Evolutionary conservation across 1,140 invertebrate species (phyloP), one percentile per base, ranked within the genome.

Genomic region (Penaeus vannamei): DNA sequence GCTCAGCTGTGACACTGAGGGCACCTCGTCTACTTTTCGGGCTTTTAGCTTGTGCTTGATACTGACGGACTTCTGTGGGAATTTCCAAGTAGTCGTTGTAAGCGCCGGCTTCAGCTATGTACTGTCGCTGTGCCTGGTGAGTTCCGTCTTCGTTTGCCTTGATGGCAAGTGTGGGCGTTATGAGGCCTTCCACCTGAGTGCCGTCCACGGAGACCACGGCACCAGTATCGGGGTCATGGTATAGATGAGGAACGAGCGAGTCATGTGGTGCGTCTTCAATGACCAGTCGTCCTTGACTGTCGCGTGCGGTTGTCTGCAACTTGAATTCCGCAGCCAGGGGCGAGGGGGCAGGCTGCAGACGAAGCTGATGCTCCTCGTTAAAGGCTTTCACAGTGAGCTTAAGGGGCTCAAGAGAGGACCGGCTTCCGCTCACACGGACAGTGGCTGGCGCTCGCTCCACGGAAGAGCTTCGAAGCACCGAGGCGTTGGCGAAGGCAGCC

Each of bases 1-100:
- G 72, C 79, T 92, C 91, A 8, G 90, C 87, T 26, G 86, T 86
- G n/a, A 82, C 87, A 7, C 26, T 80, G 1, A 66, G 53, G 14
- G 59, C 81, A 20, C 26, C 88, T 80, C 32, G 60, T 29, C 12
- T 36, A 42, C 10, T 53, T 22, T 1, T 0, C 20, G 62, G 36
- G 23, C 19, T 23, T 32, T 84, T 60, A 42, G 36, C 1, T 5
- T 80, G 22, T 36, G 77, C 36, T 12, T n/a, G 12, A 46, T 62
- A 26, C 46, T n/a, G 14, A 17, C 17, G 8, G 5, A 80, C 17
- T 17, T 62, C 29, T 29, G 46, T 14, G 26, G 84, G 88, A 1
- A 90, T 36, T 29, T 90, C 84, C 62, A 85, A n/a, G 61, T 90
- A 85, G 61, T 90, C 88, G 42, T 14, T 66, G 14, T 12, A 19